Base-by-base conservation (phyloP, 2,797 vertebrate species). In the Eulemur coronatus region DNA sequence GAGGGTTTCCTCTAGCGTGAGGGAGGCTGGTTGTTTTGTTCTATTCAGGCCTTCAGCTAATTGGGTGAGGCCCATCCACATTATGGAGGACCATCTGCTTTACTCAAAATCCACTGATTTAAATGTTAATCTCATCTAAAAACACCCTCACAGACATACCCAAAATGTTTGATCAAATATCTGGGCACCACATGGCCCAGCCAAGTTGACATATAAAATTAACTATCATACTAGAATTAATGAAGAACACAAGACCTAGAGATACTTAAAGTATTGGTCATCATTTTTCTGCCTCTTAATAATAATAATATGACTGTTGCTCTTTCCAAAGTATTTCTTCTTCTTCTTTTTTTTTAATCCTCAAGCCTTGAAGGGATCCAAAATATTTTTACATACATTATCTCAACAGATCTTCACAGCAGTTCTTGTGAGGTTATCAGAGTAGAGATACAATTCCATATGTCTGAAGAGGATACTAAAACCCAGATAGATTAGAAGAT, bases 251-350 rank as follows among this genome's bases (percentile, higher is more conserved):
- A 86, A 85, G 38, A 79, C 38, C 35, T 72, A 85, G 52, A 84
- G 79, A 94, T 82, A 93, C 69, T 63, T 93, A 18, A n/a, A 89
- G 17, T 85, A 70, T 65, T 92, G 46, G 26, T 38, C 50, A 78
- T 52, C 55, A 67, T 84, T 82, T 89, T 65, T 76, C 22, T 78
- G 43, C 65, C 59, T 95, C 18, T 67, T 87, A 78, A 76, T 84
- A 63, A 55, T n/a, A 55, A 48, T 48, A 72, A 59, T 46, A 48
- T 30, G 24, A 30, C n/a, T 55, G 11, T 52, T 73, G 73, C 22
- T 75, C 70, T 81, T 94, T 96, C 38, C 43, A 85, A 13, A 95
- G 41, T 85, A 69, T 91, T 96, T 72, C 89, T 43, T 43, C 43
- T 43, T 43, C 41, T 41, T 41, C 41, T 43, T 43, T 43, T 43